Evolutionary conservation across 92 coral and sea anemone genomes (phyloP).

Genomic region (Diadumene lineata): DNA sequence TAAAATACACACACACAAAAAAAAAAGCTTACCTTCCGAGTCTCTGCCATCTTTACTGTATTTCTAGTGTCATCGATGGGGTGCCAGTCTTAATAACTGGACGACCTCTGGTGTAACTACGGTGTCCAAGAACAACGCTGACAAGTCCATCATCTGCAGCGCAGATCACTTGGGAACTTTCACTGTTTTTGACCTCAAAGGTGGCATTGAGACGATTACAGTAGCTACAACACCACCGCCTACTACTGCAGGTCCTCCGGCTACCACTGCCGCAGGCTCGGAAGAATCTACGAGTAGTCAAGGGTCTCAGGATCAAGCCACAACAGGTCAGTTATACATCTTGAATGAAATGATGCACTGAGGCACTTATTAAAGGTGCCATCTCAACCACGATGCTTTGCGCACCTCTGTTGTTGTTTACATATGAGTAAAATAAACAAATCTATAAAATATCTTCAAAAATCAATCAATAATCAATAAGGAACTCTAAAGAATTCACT

Average conservation of each 20-base stretch:
- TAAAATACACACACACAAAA: too few relatives aligned
- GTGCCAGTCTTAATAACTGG: slow-evolving; percentile 56
- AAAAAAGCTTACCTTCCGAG: not conserved
- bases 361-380: too few relatives aligned
- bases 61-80: slow-evolving; percentile 79
- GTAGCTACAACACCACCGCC: not conserved
- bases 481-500: too few relatives aligned
- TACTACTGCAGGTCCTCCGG: slow-evolving; percentile 23
- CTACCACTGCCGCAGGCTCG: slow-evolving; percentile 8
- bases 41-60: not conserved
- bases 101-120: slow-evolving; percentile 49
- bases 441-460: too few relatives aligned
- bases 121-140: slow-evolving; percentile 11
- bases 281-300: not conserved
- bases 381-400: too few relatives aligned
- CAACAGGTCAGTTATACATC: too few relatives aligned
- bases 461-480: too few relatives aligned
- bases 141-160: slow-evolving; percentile 41
- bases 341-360: too few relatives aligned
- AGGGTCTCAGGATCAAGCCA: not conserved
- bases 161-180: slow-evolving; percentile 57
- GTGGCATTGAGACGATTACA: not conserved
- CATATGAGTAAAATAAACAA: too few relatives aligned
- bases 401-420: too few relatives aligned
- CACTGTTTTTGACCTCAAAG: slow-evolving; percentile 50